These are phyloP conservation scores for Enteromius paludinosus DNA, from an alignment of 2,797 vertebrate species.

Conservation along the genomic window DNA sequence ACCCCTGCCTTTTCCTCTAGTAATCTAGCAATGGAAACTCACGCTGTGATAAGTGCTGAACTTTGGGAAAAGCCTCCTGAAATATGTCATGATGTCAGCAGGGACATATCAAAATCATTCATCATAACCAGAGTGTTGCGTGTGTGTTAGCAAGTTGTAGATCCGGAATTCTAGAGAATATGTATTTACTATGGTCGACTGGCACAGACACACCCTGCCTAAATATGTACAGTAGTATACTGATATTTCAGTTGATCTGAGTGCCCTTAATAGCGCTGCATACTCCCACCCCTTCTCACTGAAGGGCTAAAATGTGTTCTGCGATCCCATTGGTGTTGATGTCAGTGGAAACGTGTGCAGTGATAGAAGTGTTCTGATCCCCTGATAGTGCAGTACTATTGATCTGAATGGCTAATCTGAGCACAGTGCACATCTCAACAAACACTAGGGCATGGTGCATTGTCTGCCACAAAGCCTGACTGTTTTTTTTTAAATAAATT, in stretches of 20 bases:
- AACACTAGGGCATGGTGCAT: constrained; percentile 8
- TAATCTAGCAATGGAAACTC: constrained; percentile 37
- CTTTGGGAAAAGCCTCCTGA: constrained; percentile 48
- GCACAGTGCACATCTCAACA: constrained; percentile 22
- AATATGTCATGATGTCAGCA: constrained; percentile 21
- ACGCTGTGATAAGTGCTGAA: constrained; percentile 56
- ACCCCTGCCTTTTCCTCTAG: constrained; percentile 13
- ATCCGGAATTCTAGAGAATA: constrained; percentile 17
- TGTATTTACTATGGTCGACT: background rate
- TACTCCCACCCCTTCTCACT: background rate
- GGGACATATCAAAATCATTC: constrained; percentile 45
- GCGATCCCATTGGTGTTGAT: constrained; percentile 21
- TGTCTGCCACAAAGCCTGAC: constrained; percentile 2
- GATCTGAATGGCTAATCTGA: constrained; percentile 46
- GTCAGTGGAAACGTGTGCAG: constrained; percentile 7
- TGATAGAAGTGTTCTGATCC: constrained; percentile 36
- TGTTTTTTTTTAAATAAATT: constrained; percentile 15
- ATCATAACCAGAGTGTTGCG: constrained; percentile 63
- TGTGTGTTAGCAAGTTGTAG: constrained; percentile 57
- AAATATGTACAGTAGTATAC: background rate
- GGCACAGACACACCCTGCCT: constrained; percentile 1
- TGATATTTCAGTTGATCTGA: constrained; percentile 11
- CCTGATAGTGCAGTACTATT: constrained; percentile 41
- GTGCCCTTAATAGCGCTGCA: constrained; percentile 1
- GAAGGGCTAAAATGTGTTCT: constrained; percentile 24